Evolutionary conservation across 2,888 invertebrate genomes (phyloP).

Genomic region (Conomelus anceps): DNA sequence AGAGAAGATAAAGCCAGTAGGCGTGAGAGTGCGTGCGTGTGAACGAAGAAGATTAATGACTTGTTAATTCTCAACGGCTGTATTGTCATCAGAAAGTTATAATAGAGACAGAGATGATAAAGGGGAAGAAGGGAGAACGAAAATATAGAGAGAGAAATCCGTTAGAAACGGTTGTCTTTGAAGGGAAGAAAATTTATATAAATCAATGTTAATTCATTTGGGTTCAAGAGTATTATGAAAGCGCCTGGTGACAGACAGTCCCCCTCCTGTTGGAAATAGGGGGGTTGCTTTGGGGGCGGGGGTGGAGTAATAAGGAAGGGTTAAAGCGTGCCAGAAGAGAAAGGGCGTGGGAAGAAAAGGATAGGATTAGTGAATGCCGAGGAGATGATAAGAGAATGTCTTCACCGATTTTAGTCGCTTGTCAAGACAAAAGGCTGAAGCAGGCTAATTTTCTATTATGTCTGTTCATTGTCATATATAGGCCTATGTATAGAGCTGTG

Average conservation of each 20-base stretch:
- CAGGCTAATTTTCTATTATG: neutral
- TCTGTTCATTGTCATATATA: neutral
- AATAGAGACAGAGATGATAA: too few relatives aligned
- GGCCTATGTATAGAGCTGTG: too few relatives aligned
- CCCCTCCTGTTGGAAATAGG: too few relatives aligned
- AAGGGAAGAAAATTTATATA: neutral
- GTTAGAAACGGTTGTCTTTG: too few relatives aligned
- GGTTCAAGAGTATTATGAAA: neutral
- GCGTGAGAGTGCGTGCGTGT: too few relatives aligned
- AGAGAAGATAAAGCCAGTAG: neutral
- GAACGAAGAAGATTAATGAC: too few relatives aligned
- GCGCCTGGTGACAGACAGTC: too few relatives aligned
- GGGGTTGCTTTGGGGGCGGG: neutral
- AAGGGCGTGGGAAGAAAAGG: neutral
- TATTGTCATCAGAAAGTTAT: too few relatives aligned
- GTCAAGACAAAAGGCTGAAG: neutral
- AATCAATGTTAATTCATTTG: neutral
- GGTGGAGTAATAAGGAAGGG: neutral
- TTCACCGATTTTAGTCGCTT: neutral
- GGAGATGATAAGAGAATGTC: neutral
- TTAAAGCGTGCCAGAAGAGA: neutral
- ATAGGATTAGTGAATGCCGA: neutral
- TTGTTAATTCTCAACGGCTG: too few relatives aligned
- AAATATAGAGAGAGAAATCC: too few relatives aligned
- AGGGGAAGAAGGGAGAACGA: too few relatives aligned